Evolutionary conservation across 2,797 vertebrate genomes (phyloP), one percentile per base, ranked within the genome.

Genomic region (Malurus splendens): DNA sequence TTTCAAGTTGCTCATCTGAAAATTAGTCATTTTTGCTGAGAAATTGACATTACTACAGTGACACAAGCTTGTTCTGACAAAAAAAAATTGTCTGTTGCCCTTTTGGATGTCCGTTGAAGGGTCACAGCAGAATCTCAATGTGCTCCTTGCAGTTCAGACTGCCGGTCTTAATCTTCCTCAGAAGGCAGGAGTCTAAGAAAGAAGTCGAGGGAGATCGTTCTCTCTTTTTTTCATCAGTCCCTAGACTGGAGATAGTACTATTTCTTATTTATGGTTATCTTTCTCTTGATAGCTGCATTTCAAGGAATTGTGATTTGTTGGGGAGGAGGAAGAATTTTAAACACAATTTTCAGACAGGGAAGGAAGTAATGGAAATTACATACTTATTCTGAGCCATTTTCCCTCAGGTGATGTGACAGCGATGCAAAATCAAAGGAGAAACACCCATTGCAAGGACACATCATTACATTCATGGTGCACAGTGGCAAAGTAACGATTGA

Each of bases 401-500:
- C 38, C 19, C 27, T 64, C 72, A 92, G 86, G 66, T 93, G 78
- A 51, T 41, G 22, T n/a, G 24, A 42, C 89, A 93, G 28, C 39
- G 67, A 33, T 82, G 73, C 75, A 90, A 94, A 54, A 66, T 90
- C 38, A 93, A 91, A 77, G 83, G 84, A 73, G 80, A 90, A 87
- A 73, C 50, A 57, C 67, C 59, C 18, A 12, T 42, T 61, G 85
- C 86, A 83, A 90, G 78, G 59, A 87, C 59, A 65, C 7, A 23
- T 61, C 80, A 86, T 85, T 41, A 64, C 41, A 7, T 90, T 94
- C 66, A 87, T 47, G 73, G 67, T 52, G 56, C 82, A 90, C 30
- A 0, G 1, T 67, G 87, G 89, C 73, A 92, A 93, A 70, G 73
- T 90, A 93, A 84, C 1, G 0, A 48, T 12, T 11, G 41, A 55